phyloP scores from a whole-genome alignment of 1,140 invertebrate genomes.

The Oedothorax gibbosus region DNA sequence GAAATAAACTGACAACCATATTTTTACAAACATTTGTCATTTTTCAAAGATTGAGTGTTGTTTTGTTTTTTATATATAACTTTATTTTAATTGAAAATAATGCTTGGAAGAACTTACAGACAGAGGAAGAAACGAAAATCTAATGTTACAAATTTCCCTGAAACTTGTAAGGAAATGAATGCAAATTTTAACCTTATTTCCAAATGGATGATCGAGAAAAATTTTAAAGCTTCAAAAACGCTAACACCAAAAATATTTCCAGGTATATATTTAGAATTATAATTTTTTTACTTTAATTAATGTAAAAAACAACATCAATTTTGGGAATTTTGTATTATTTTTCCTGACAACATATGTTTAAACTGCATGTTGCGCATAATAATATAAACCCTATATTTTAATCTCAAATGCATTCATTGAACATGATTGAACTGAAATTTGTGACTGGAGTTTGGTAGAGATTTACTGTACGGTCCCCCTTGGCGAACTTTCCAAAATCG shows the following conservation, averaged over 20 bases:
- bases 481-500: too few species aligned
- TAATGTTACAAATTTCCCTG: neutral
- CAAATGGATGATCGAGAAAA: constrained; percentile 24
- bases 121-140: constrained; percentile 8
- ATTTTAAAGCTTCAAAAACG: constrained; percentile 11
- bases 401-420: neutral
- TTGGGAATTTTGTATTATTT: neutral
- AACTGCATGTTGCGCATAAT: neutral
- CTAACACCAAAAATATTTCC: constrained; percentile 5
- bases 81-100: constrained; percentile 1
- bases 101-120: neutral
- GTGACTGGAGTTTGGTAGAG: too few species aligned
- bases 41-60: too few species aligned
- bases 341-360: neutral
- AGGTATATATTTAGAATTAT: neutral
- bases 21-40: too few species aligned
- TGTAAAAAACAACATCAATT: neutral
- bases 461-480: too few species aligned
- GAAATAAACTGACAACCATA: too few species aligned
- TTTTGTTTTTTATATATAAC: too few species aligned
- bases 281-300: constrained; percentile 1
- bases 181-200: neutral
- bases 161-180: neutral
- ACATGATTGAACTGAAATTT: too few species aligned
- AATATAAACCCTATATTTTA: neutral